Evolutionary conservation across 2,888 invertebrate species (phyloP).

Genomic region (Ophion slaviceki): DNA sequence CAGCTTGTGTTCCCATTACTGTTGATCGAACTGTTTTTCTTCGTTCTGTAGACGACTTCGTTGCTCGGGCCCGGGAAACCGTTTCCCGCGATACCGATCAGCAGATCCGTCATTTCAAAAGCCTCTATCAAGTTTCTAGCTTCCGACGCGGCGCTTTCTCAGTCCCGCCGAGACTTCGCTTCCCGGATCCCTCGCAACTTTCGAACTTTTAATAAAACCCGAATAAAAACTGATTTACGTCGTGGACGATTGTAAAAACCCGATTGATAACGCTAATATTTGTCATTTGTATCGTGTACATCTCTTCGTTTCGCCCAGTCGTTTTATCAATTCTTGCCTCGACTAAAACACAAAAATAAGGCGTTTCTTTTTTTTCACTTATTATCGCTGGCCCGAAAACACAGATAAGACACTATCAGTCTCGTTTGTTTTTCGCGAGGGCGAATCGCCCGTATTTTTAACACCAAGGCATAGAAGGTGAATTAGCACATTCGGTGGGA

Average conservation of each 20-base stretch:
- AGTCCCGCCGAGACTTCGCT: conserved; percentile 29
- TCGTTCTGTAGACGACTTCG: conserved; percentile 68
- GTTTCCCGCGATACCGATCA: conserved; percentile 72
- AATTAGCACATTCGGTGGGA: conserved; percentile 53
- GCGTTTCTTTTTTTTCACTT: background rate
- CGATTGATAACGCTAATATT: too few relatives aligned
- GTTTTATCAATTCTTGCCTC: background rate
- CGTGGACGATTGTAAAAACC: too few relatives aligned
- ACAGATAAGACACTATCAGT: background rate
- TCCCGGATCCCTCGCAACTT: background rate
- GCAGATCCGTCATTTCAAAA: conserved; percentile 72
- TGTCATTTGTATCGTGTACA: too few relatives aligned
- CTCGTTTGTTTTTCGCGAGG: conserved; percentile 22
- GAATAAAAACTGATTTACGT: too few relatives aligned
- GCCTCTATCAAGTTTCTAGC: background rate
- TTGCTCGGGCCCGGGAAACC: conserved; percentile 68
- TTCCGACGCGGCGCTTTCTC: background rate
- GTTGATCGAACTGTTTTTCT: conserved; percentile 39
- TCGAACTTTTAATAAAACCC: too few relatives aligned
- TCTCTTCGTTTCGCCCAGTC: too few relatives aligned
- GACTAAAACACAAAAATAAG: background rate
- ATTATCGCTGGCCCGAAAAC: background rate
- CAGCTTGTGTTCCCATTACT: conserved; percentile 6
- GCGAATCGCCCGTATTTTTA: conserved; percentile 5
- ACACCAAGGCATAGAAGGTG: conserved; percentile 54